A percentile compares a stretch with the other conserved stretches of the same genome.
phyloP scores from a whole-genome alignment of 2,797 vertebrate genomes.

The Sciurus carolinensis region DNA sequence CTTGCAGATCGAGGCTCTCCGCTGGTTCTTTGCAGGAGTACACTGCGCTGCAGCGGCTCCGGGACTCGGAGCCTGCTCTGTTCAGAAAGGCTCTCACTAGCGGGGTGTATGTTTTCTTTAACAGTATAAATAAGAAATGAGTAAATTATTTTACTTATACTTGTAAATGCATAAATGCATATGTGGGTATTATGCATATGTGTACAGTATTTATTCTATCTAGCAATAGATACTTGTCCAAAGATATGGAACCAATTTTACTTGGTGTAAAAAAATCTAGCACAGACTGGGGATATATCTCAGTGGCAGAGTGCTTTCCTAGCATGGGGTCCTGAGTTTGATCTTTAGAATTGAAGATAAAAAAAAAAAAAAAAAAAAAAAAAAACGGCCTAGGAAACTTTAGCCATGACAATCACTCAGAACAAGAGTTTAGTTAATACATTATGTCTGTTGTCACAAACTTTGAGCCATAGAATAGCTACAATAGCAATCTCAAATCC shows the following conservation, averaged over 20 bases:
- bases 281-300: not conserved
- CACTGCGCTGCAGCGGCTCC: no score
- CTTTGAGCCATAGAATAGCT: not conserved
- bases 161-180: not conserved
- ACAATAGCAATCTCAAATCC: not conserved
- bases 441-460: not conserved
- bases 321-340: no score
- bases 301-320: no score
- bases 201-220: not conserved
- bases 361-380: no score
- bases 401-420: not conserved
- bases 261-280: not conserved
- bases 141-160: conserved; percentile 37
- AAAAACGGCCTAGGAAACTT: not conserved
- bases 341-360: no score
- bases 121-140: not conserved
- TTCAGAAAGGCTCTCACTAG: no score
- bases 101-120: conserved; percentile 48
- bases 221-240: not conserved
- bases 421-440: not conserved
- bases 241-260: not conserved
- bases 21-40: no score
- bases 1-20: no score
- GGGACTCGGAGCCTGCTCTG: no score
- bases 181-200: not conserved